Base-by-base conservation (phyloP, 2,888 invertebrate genomes). In the Fragum sueziense region DNA sequence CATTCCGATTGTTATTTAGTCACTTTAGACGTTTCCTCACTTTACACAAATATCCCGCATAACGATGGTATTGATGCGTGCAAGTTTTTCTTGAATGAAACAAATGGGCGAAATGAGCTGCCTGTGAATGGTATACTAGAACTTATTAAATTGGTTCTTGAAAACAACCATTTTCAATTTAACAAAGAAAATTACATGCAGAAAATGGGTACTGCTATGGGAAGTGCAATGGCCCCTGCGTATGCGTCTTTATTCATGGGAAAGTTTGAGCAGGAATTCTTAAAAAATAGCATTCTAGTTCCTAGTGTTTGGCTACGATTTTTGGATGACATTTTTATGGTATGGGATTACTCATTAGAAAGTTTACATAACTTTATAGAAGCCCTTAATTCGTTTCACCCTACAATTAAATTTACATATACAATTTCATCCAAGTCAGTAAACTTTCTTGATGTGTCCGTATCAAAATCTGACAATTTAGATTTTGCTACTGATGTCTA, bases 61-160 rank as follows among this genome's bases (percentile, higher is more conserved):
- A 52, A 70, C 34, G 70, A 70, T 3, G 70, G 70, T 57, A 70
- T 70, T 70, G 70, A 70, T 37, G 70, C 54, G 57, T 57, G n/a
- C n/a, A n/a, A n/a, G n/a, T n/a, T n/a, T n/a, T n/a, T n/a, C n/a
- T n/a, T n/a, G n/a, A n/a, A n/a, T n/a, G n/a, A n/a, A n/a, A n/a
- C n/a, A n/a, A n/a, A n/a, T n/a, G n/a, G n/a, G n/a, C n/a, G n/a
- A n/a, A n/a, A n/a, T n/a, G n/a, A n/a, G n/a, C n/a, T n/a, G n/a
- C n/a, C n/a, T n/a, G n/a, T n/a, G n/a, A n/a, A n/a, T n/a, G n/a
- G n/a, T n/a, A n/a, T n/a, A n/a, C n/a, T n/a, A n/a, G n/a, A 57
- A 27, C 25, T 57, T 4, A 57, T 57, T 57, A 27, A 57, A 22
- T 7, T 57, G 7, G 57, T 57, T 34, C 22, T 34, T 3, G 20